These are phyloP conservation scores for Pempheris klunzingeri DNA, from an alignment of 2,797 vertebrate genomes.

Conservation along the genomic window DNA sequence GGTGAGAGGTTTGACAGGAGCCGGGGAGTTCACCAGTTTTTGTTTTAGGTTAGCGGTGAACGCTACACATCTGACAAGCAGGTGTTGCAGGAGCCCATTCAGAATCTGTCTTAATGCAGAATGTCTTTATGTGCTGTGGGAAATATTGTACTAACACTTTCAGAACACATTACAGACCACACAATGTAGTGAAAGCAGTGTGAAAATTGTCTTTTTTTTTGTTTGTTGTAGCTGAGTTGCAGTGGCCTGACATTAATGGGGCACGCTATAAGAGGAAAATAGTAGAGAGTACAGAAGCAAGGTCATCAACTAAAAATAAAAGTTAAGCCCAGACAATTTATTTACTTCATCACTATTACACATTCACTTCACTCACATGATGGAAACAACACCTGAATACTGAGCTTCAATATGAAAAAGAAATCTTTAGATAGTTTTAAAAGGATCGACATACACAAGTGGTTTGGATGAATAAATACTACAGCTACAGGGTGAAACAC, in stretches of 20 bases:
- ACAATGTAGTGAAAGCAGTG: slow-evolving; percentile 8
- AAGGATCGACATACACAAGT: neutral
- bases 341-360: slow-evolving; percentile 1
- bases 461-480: neutral
- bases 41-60: slow-evolving; percentile 34
- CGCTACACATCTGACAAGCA: slow-evolving; percentile 30
- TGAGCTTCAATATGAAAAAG: slow-evolving; percentile 2
- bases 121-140: slow-evolving; percentile 26
- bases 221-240: neutral
- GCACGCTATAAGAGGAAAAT: slow-evolving; percentile 12
- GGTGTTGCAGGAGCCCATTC: slow-evolving; percentile 18
- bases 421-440: neutral
- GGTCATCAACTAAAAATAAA: slow-evolving; percentile 27
- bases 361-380: slow-evolving; percentile 8
- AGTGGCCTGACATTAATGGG: slow-evolving; percentile 42
- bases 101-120: slow-evolving; percentile 10
- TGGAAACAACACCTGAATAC: slow-evolving; percentile 3
- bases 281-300: slow-evolving; percentile 21
- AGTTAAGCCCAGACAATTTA: slow-evolving; percentile 8
- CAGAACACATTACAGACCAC: slow-evolving; percentile 19
- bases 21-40: neutral
- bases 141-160: slow-evolving; percentile 29
- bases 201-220: neutral
- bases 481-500: slow-evolving; percentile 2
- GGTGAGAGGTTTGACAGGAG: slow-evolving; percentile 26